Percentiles rank a stretch among this genome's conserved stretches.
Conservation (phyloP, 2,888 invertebrate genomes). For the Scaptomyza flava region DNA sequence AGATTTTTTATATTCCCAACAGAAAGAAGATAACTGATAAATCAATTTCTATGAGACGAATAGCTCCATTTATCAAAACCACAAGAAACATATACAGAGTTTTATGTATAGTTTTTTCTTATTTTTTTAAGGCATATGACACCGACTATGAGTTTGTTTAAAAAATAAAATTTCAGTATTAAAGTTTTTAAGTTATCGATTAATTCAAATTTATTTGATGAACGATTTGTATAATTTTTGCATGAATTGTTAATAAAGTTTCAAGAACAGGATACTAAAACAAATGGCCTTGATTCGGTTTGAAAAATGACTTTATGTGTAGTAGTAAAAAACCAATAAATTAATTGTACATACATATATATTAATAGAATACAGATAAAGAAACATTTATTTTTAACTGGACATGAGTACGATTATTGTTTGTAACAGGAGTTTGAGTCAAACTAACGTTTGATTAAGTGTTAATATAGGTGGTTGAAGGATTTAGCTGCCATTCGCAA, state of each 20-base stretch:
- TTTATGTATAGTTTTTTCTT: no score
- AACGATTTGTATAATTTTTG: background rate
- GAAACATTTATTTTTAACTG: slow-evolving; percentile 72
- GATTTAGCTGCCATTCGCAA: slow-evolving; percentile 18
- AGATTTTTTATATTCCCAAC: background rate
- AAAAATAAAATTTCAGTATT: no score
- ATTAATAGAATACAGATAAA: slow-evolving; percentile 66
- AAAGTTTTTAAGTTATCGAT: background rate
- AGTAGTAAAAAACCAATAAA: slow-evolving; percentile 47
- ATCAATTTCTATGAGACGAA: background rate
- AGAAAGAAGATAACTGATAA: background rate
- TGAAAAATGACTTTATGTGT: slow-evolving; percentile 3
- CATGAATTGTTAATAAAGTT: slow-evolving; percentile 9
- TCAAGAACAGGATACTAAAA: background rate
- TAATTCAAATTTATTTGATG: background rate
- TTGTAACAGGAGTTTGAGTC: slow-evolving; percentile 67
- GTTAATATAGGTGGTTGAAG: slow-evolving; percentile 47
- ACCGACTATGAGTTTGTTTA: no score
- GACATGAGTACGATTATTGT: slow-evolving; percentile 68
- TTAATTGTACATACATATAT: slow-evolving; percentile 63
- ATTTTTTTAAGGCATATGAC: background rate
- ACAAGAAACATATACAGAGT: background rate
- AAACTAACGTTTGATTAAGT: slow-evolving; percentile 40
- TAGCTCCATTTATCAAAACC: background rate
- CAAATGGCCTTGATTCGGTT: background rate